These are phyloP conservation scores for Nothoprocta pentlandii DNA, from an alignment of 2,113 vertebrate genomes.

Conservation along the genomic window DNA sequence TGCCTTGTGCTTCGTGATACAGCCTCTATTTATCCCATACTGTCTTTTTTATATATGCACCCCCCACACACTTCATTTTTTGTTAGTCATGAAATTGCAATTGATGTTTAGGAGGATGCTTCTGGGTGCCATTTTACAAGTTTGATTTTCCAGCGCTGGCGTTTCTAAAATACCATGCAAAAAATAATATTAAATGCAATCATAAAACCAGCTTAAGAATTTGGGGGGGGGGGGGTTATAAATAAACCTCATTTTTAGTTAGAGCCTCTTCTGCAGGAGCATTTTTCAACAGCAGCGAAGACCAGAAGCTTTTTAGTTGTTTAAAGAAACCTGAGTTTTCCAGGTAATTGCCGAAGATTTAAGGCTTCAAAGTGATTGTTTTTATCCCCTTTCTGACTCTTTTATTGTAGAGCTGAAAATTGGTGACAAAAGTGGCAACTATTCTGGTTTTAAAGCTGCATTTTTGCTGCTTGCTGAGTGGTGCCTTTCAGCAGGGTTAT, in stretches of 20 bases:
- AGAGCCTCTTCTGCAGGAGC: background rate
- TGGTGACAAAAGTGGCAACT: background rate
- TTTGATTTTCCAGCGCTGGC: background rate
- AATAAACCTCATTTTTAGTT: background rate
- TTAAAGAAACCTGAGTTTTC: background rate
- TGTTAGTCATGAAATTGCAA: background rate
- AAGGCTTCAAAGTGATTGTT: background rate
- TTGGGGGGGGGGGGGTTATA: background rate
- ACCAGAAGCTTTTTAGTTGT: background rate
- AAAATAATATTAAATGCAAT: background rate
- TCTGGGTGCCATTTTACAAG: background rate
- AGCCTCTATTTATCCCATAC: background rate
- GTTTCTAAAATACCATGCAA: background rate
- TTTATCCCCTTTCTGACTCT: background rate
- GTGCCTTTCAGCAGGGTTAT: background rate
- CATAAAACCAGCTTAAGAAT: background rate
- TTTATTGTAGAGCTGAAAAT: background rate
- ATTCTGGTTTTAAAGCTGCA: background rate
- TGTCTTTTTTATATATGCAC: background rate
- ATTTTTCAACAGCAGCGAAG: background rate
- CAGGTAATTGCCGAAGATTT: background rate
- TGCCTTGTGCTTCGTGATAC: background rate
- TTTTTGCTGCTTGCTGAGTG: background rate
- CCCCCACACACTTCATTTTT: background rate
- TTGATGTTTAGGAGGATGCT: background rate